Base-by-base conservation (phyloP, 2,797 vertebrate species). In the Sternotherus odoratus region DNA sequence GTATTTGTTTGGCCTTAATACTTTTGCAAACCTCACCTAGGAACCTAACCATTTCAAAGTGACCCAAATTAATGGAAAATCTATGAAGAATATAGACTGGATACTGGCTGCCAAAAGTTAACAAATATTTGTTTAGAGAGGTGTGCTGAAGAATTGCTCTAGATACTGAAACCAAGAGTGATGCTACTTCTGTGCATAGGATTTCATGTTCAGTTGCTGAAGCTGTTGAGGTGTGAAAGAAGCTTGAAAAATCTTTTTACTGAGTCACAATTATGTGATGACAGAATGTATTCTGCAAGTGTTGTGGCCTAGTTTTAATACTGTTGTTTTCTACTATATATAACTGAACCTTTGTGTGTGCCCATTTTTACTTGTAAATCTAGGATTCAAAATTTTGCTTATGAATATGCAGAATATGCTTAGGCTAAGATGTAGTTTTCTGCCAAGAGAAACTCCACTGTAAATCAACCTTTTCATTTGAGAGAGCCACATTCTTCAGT, bases 101-200 rank as follows among this genome's bases (percentile, higher is more conserved):
- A 36, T 49, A 10, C 33, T 50, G 54, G 43, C 51, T 85, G 57
- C 83, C 91, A 89, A 81, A 91, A 94, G 74, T 86, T 93, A 79
- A 74, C 85, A 84, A 19, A n/a, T 86, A 84, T 85, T 92, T 86
- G 43, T 95, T 95, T 87, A 74, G 56, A 96, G 87, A 88, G 63
- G 81, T 89, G n/a, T 89, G 51, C 82, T 93, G 26, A 93, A 87
- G 54, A 54, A 92, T 86, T 92, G 79, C 77, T 96, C 83, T 81
- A 43, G 66, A 13, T 93, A 19, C 54, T 85, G 83, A 87, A 92
- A 84, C 82, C 39, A 53, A 26, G 90, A 43, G 86, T 91, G 92
- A 96, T 88, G 50, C 13, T 89, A 48, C 36, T 83, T 82, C 79
- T 74, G 85, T 88, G 86, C 21, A 36, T 75, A 82, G 17, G 77